A percentile compares a stretch with the other conserved stretches of the same genome.
These are phyloP conservation scores for Caenorhabditis auriculariae DNA, from an alignment of 2,888 invertebrate genomes.

Conservation along the genomic window DNA sequence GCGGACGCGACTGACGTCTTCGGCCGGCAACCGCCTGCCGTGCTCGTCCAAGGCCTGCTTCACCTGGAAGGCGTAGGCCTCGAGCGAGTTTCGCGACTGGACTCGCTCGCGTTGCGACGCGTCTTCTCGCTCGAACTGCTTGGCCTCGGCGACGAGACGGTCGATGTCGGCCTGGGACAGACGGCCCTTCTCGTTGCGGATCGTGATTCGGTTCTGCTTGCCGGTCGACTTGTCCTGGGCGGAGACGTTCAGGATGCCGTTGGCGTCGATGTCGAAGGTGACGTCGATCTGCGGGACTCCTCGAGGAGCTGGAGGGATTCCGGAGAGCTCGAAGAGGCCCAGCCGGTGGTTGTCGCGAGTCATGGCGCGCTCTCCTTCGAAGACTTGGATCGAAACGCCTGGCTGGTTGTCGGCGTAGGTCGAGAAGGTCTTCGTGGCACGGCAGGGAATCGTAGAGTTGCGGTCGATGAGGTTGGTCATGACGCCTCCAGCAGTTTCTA, in stretches of 20 bases:
- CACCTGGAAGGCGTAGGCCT: slow-evolving; percentile 74
- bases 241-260: slow-evolving; percentile 61
- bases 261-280: slow-evolving; percentile 65
- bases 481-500: slow-evolving; percentile 87
- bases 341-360: slow-evolving; percentile 66
- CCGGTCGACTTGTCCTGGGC: slow-evolving; percentile 61
- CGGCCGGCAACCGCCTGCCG: slow-evolving; percentile 83
- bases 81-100: slow-evolving; percentile 80
- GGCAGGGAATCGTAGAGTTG: slow-evolving; percentile 65
- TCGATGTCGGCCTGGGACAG: slow-evolving; percentile 90
- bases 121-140: slow-evolving; percentile 78
- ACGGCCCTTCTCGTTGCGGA: slow-evolving; percentile 73
- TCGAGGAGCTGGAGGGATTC: slow-evolving; percentile 63
- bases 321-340: slow-evolving; percentile 65
- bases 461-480: slow-evolving; percentile 88
- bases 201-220: slow-evolving; percentile 52
- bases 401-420: slow-evolving; percentile 90
- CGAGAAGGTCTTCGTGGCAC: slow-evolving; percentile 72
- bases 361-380: slow-evolving; percentile 70
- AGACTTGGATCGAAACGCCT: slow-evolving; percentile 81
- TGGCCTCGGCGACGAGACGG: slow-evolving; percentile 81
- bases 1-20: slow-evolving; percentile 79
- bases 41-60: slow-evolving; percentile 51
- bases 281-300: slow-evolving; percentile 69
- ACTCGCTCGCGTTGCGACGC: slow-evolving; percentile 69